Percentiles rank a stretch among this genome's conserved stretches.
phyloP scores from a whole-genome alignment of 1,140 invertebrate species.

The Nasonia vitripennis region DNA sequence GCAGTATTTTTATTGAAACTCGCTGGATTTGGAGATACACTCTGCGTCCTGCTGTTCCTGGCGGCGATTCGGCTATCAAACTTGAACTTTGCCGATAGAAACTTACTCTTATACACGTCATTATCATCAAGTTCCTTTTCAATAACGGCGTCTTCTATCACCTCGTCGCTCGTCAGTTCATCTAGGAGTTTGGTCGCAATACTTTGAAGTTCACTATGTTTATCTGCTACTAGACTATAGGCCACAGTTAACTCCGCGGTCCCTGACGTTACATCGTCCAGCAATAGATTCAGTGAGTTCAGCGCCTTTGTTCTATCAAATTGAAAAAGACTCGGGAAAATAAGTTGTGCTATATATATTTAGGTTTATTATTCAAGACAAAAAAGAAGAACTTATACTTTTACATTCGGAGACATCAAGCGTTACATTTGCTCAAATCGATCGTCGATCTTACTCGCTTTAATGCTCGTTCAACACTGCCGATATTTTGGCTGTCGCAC shows the following conservation, averaged over 20 bases:
- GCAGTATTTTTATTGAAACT: no score
- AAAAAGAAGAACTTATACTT: no score
- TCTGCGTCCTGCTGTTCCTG: not conserved
- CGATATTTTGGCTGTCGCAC: no score
- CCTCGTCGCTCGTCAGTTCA: not conserved
- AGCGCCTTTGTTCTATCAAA: no score
- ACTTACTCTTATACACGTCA: not conserved
- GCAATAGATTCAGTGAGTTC: no score
- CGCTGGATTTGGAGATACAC: not conserved
- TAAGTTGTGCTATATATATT: no score
- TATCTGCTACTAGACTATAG: not conserved
- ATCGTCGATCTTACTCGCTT: no score
- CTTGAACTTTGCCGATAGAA: not conserved
- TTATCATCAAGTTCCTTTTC: not conserved
- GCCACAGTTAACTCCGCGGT: not conserved
- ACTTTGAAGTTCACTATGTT: not conserved
- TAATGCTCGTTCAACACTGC: no score
- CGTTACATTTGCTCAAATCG: no score
- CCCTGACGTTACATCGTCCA: not conserved
- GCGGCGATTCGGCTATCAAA: not conserved
- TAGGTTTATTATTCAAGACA: no score
- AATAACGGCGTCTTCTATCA: not conserved
- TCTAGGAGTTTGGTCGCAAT: not conserved
- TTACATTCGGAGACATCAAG: no score
- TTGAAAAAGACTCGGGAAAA: no score